phyloP scores from a whole-genome alignment of 2,888 invertebrate genomes.

The Orthosia cruda region DNA sequence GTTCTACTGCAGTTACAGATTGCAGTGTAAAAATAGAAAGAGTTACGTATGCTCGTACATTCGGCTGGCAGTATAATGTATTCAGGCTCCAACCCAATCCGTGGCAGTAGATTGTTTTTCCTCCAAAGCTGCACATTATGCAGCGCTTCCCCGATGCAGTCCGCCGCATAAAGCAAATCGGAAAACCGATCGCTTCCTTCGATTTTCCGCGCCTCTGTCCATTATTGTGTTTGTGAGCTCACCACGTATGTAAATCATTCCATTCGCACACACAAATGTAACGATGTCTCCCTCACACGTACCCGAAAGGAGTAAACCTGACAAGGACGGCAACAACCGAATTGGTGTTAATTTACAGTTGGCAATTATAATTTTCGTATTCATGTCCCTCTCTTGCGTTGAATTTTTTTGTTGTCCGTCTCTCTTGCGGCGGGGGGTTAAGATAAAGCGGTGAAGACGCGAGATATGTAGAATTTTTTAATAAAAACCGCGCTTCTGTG shows the following conservation, averaged over 20 bases:
- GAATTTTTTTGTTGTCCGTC: constrained; percentile 86
- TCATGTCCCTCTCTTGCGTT: constrained; percentile 86
- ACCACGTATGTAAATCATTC: constrained; percentile 89
- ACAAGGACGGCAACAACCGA: constrained; percentile 80
- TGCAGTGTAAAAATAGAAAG: constrained; percentile 28
- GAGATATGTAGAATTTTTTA: constrained; percentile 92
- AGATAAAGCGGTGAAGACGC: constrained; percentile 88
- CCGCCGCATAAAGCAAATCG: constrained; percentile 81
- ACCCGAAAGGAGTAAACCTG: constrained; percentile 62
- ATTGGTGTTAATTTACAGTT: constrained; percentile 92
- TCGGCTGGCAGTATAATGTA: constrained; percentile 64
- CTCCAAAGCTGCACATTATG: constrained; percentile 80
- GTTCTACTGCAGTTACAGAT: constrained; percentile 11
- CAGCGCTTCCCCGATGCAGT: constrained; percentile 73
- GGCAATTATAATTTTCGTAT: constrained; percentile 92
- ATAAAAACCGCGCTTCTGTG: constrained; percentile 90
- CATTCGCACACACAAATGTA: constrained; percentile 82
- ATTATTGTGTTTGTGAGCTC: constrained; percentile 89
- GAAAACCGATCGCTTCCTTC: constrained; percentile 88
- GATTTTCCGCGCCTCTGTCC: constrained; percentile 88
- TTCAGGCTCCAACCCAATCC: constrained; percentile 70
- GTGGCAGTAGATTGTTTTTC: constrained; percentile 71
- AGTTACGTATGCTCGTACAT: constrained; percentile 48
- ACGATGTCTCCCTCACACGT: constrained; percentile 76
- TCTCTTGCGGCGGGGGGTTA: constrained; percentile 83